Base-by-base conservation (phyloP, 2,888 invertebrate species). In the Macrosiphum euphorbiae region DNA sequence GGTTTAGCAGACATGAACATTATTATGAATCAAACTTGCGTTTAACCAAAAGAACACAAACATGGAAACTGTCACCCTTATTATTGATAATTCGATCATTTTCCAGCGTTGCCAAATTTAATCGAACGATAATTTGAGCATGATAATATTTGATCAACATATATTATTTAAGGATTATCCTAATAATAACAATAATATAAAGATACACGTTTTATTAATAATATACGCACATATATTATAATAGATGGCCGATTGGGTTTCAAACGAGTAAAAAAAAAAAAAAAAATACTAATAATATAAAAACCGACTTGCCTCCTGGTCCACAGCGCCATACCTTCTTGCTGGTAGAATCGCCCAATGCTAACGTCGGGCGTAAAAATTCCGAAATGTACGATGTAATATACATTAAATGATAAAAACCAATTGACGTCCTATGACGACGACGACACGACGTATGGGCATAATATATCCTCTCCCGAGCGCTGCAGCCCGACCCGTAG, bases 321-420 rank as follows among this genome's bases (percentile, higher is more conserved):
- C 11, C 28, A 50, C 11, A 50, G 8, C 50, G 8, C 8, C 11
- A 50, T 50, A 78, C 8, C n/a, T n/a, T n/a, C 8, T 50, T 7
- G 50, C 50, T 3, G 50, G 50, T 50, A 50, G 61, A n/a, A 5
- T 61, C 61, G 11, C 84, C 58, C 28, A 52, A 88, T 44, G 1
- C 7, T 78, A 44, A 88, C 92, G 92, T 11, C 61, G 92, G 87
- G 92, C 91, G 92, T 87, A n/a, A 88, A 92, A 87, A 92, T 92
- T 85, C 78, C 35, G 13, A 86, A 91, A 86, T 67, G 47, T 67
- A 67, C 50, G 11, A 28, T 1, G 1, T 52, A 7, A 24, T 50
- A 58, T 41, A 89, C 88, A 61, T 94, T 94, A 94, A 94, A 94
- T 94, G 94, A 94, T 94, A 94, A 94, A 94, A 94, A 94, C 94